Base-by-base conservation (phyloP, 2,888 invertebrate genomes). In the Protula sp. region DNA sequence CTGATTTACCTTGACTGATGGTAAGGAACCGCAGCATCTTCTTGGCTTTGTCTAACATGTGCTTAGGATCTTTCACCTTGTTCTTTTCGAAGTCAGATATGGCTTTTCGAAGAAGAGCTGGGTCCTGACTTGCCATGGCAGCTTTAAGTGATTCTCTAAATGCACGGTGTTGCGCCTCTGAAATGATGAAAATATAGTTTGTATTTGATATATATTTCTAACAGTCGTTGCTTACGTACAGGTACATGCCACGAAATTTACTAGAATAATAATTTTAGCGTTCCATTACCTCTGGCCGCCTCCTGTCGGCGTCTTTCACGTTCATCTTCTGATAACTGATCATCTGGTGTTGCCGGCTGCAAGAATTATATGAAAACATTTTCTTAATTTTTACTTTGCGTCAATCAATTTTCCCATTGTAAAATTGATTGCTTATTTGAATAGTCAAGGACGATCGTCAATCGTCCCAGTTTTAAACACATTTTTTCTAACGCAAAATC, bases 91-190 rank as follows among this genome's bases (percentile, higher is more conserved):
- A 62, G 19, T 62, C 52, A 5, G 54, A 5, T 27, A 64, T 62
- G 47, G 60, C 62, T 22, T 54, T 30, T 30, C 47, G 24, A n/a
- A 64, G 29, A 5, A 54, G 29, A 22, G 45, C 55, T 26, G 28
- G 28, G 47, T 64, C 62, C 30, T 60, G 51, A 4, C 63, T 56
- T n/a, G 54, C 27, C 28, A 64, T 64, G 22, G 64, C 64, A 2
- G 55, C 60, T 38, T 62, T 62, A 30, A 64, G 50, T 31, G 55
- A 47, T 19, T 62, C 52, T 3, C 54, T n/a, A n/a, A 47, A n/a
- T 3, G 31, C 9, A 9, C 38, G 47, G 31, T 57, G 38, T 29
- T 56, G 55, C 24, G 55, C 61, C 48, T 58, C 63, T 63, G 47
- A 24, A 31, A 52, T 22, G 9, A 26, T 5, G 27, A 14, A 55